Evolutionary conservation across 2,113 vertebrate species (phyloP), one percentile per base, ranked within the genome.

Genomic region (Daphoenositta chrysoptera): DNA sequence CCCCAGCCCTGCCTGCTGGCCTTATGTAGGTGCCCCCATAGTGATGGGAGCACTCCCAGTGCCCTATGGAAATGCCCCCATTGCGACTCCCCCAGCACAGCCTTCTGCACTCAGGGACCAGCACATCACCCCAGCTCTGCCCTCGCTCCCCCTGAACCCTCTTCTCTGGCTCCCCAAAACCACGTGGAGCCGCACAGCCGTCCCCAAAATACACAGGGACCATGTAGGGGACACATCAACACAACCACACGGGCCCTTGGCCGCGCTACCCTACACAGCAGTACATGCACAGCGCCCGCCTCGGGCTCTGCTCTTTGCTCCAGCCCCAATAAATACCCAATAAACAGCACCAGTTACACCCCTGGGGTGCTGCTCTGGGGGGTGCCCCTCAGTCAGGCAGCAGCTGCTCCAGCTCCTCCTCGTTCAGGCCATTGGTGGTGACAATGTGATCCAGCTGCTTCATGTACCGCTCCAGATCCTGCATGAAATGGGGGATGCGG

Each of bases 401-500:
- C 78, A 99, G 97, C 53, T 97, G 97, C 42, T 98, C 96, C 92
- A 99, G 98, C 85, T 99, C 96, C 3, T 97, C 95, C 17, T 99
- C 99, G 1, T 98, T 98, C 87, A 99, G 98, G 80, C 98, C 98
- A 8, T 99, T 99, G 93, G 98, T 98, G 39, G 97, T 89, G 44
- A 99, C 97, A 9, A 99, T 99, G 97, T 99, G 98, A 63, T 99
- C 98, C 28, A 99, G 98, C 71, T 99, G 99, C 76, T 99, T 98
- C 96, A 98, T 98, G 96, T 99, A 99, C 2, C 98, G 98, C 33
- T 97, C 98, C 96, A 98, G 97, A 92, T 99, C 99, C 83, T 98
- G 98, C 99, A 99, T 99, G 98, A 99, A 99, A 94, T 99, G 99
- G 4, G 99, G 99, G 92, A 99, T 98, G 42, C 99, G 98, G 35